These are phyloP conservation scores for Diadegma fenestrale DNA, from an alignment of 2,888 invertebrate species.

Conservation along the genomic window DNA sequence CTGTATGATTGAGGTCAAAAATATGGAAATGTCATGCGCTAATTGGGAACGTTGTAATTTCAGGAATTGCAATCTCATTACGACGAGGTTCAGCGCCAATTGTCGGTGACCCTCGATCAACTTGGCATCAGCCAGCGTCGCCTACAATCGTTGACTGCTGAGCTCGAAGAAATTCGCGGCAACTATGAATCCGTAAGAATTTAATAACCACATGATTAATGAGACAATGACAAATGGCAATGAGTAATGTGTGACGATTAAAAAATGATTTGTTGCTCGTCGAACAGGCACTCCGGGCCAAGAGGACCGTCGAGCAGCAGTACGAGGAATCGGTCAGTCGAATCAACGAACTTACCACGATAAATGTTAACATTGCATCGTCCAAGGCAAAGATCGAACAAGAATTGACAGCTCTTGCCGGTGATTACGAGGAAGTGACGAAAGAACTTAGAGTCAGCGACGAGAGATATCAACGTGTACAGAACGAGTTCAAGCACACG, in stretches of 20 bases:
- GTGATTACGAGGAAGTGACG: constrained; percentile 99
- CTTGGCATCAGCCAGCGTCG: constrained; percentile 96
- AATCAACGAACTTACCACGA: constrained; percentile 97
- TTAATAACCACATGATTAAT: neutral
- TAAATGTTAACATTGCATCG: constrained; percentile 97
- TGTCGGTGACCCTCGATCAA: constrained; percentile 97
- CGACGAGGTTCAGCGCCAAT: constrained; percentile 97
- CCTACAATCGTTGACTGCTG: constrained; percentile 95
- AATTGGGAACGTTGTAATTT: constrained; percentile 41
- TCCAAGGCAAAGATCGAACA: constrained; percentile 98
- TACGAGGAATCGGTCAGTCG: constrained; percentile 96
- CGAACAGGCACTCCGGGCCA: constrained; percentile 93
- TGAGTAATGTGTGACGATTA: constrained; percentile 34
- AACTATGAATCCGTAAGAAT: constrained; percentile 92
- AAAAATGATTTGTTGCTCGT: constrained; percentile 54
- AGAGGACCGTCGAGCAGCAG: constrained; percentile 95
- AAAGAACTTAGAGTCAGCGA: constrained; percentile 97
- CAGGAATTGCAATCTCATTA: constrained; percentile 97
- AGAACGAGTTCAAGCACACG: constrained; percentile 97
- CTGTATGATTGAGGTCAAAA: neutral
- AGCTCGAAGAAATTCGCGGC: constrained; percentile 97
- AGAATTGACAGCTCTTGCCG: constrained; percentile 95
- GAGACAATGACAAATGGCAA: neutral
- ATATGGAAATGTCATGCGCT: neutral
- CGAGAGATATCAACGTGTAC: constrained; percentile 97